Evolutionary conservation across 2,113 vertebrate genomes (phyloP).

Genomic region (Calypte anna): DNA sequence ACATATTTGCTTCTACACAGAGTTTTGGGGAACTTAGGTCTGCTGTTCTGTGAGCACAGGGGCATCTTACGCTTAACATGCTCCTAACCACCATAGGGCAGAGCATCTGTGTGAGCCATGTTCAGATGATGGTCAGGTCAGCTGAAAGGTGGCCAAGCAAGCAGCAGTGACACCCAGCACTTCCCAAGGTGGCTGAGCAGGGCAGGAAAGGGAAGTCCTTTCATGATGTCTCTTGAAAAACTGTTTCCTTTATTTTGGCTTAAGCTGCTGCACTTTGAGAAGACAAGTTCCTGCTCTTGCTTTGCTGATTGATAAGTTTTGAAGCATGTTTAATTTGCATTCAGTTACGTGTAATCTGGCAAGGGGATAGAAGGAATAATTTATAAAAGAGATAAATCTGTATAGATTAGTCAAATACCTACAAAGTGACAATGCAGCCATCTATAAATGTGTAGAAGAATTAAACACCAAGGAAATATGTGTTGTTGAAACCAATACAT

Average conservation of each 20-base stretch:
- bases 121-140: not conserved
- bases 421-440: not conserved
- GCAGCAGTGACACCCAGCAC: not conserved
- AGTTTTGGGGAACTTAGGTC: not conserved
- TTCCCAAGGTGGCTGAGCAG: not conserved
- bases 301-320: not conserved
- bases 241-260: not conserved
- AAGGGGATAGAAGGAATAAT: not conserved
- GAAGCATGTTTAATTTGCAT: not conserved
- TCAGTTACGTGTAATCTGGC: not conserved
- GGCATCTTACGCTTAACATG: not conserved
- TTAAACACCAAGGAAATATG: not conserved
- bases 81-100: not conserved
- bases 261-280: not conserved
- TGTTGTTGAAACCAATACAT: not conserved
- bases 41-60: not conserved
- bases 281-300: not conserved
- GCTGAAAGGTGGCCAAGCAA: not conserved
- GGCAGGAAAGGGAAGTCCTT: fast-evolving
- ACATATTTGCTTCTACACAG: not conserved
- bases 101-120: not conserved
- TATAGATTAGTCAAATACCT: not conserved
- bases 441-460: conserved; percentile 22
- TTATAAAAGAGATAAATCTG: not conserved
- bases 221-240: not conserved